Conservation (phyloP, 2,888 invertebrate genomes). For the Lochmaea capreae region DNA sequence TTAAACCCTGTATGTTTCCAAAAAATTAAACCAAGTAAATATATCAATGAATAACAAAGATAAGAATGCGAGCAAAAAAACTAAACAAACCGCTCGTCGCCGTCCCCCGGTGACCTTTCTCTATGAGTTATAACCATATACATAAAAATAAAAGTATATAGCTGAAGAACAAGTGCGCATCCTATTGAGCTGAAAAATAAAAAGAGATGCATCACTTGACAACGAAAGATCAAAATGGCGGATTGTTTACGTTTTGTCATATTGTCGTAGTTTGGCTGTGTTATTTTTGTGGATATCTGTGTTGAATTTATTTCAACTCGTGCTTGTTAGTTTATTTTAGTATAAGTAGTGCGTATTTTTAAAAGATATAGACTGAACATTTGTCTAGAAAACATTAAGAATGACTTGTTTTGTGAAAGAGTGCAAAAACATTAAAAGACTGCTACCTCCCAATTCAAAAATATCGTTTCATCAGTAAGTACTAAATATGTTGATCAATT, state of each 20-base stretch:
- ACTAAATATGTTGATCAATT: not conserved
- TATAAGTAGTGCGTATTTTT: not conserved
- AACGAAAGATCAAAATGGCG: not conserved
- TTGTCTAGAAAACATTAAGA: not conserved
- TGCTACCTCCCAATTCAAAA: not conserved
- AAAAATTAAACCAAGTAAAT: no score
- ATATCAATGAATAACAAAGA: no score
- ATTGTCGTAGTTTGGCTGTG: not conserved
- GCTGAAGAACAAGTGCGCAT: not conserved
- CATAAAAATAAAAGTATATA: not conserved
- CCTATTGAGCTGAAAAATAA: not conserved
- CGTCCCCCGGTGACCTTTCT: no score
- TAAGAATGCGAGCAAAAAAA: no score
- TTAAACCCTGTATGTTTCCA: no score
- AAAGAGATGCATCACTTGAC: not conserved
- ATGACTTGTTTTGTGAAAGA: not conserved
- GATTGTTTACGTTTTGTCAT: not conserved
- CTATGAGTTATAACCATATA: no score
- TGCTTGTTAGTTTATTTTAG: not conserved
- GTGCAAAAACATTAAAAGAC: not conserved
- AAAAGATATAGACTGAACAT: not conserved
- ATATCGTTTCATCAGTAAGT: not conserved
- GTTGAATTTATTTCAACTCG: not conserved
- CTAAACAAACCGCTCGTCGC: no score
- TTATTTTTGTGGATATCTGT: not conserved